A percentile compares a stretch with the other conserved stretches of the same genome.
Conservation (phyloP, 1,140 invertebrate species). For the Caenorhabditis remanei region DNA sequence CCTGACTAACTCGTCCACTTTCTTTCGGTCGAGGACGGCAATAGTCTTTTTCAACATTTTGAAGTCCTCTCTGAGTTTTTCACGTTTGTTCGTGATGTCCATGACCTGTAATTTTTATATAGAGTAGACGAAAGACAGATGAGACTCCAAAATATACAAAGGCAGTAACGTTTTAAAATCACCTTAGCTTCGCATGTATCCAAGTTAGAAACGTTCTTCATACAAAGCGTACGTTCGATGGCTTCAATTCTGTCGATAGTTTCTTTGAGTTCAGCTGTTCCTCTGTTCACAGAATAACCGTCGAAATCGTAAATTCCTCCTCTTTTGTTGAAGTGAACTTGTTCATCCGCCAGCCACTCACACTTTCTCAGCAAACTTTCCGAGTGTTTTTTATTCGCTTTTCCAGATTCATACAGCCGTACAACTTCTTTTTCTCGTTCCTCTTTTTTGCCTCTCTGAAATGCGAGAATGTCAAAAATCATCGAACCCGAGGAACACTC, state of each 20-base stretch:
- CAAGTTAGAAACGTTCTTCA: conserved; percentile 23
- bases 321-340: conserved; percentile 67
- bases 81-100: conserved; percentile 58
- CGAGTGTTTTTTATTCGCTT: not conserved
- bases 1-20: conserved; percentile 62
- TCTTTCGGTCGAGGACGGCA: conserved; percentile 63
- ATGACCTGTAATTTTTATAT: conserved; percentile 43
- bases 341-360: conserved; percentile 71
- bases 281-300: not conserved
- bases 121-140: not conserved
- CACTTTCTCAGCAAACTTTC: conserved; percentile 27
- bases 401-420: not conserved
- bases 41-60: conserved; percentile 63
- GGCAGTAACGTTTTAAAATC: not conserved
- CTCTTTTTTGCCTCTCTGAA: not conserved
- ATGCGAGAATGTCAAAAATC: not conserved
- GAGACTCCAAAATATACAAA: not conserved
- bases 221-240: not conserved
- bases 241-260: not conserved
- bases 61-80: conserved; percentile 50
- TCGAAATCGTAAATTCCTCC: conserved; percentile 71
- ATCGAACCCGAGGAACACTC: no score
- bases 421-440: not conserved
- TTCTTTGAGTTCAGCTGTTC: conserved; percentile 7
- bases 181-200: conserved; percentile 47